Percentiles rank a stretch among this genome's conserved stretches.
Conservation (phyloP, 2,888 invertebrate species). For the Parnassius mnemosyne region DNA sequence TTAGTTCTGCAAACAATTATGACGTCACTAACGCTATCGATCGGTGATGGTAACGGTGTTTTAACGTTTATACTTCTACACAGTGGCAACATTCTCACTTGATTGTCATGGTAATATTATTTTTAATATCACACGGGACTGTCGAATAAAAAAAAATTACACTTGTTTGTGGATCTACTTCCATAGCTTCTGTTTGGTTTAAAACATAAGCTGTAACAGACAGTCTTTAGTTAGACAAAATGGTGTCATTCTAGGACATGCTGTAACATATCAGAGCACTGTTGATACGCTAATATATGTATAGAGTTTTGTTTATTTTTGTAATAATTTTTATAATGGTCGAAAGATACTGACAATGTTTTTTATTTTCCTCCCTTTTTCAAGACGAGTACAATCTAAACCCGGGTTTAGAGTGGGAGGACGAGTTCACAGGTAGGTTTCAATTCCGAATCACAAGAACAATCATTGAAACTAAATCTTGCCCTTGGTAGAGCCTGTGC, state of each 20-base stretch:
- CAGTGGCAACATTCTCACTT: slow-evolving; percentile 18
- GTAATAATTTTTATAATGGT: slow-evolving; percentile 52
- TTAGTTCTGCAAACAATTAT: slow-evolving; percentile 27
- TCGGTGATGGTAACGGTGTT: slow-evolving; percentile 16
- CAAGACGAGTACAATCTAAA: slow-evolving; percentile 99
- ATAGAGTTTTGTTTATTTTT: slow-evolving; percentile 66
- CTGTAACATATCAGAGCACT: slow-evolving; percentile 73
- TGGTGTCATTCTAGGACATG: slow-evolving; percentile 58
- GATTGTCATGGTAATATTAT: slow-evolving; percentile 9
- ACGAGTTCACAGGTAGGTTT: slow-evolving; percentile 99
- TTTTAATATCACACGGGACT: background rate
- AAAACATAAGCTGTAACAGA: slow-evolving; percentile 19
- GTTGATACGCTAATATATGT: slow-evolving; percentile 68
- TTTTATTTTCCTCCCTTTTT: slow-evolving; percentile 84
- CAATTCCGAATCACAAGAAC: slow-evolving; percentile 73
- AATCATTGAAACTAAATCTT: slow-evolving; percentile 64
- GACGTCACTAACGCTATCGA: slow-evolving; percentile 4
- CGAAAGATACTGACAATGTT: slow-evolving; percentile 79
- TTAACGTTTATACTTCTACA: slow-evolving; percentile 12
- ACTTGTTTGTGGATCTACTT: slow-evolving; percentile 30
- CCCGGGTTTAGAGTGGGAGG: slow-evolving; percentile 99
- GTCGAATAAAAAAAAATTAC: slow-evolving; percentile 4
- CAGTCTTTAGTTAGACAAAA: slow-evolving; percentile 47
- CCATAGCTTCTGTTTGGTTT: slow-evolving; percentile 8
- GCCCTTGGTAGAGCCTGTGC: slow-evolving; percentile 77